Conservation (phyloP, 2,888 invertebrate genomes). For the Globia sparganii region DNA sequence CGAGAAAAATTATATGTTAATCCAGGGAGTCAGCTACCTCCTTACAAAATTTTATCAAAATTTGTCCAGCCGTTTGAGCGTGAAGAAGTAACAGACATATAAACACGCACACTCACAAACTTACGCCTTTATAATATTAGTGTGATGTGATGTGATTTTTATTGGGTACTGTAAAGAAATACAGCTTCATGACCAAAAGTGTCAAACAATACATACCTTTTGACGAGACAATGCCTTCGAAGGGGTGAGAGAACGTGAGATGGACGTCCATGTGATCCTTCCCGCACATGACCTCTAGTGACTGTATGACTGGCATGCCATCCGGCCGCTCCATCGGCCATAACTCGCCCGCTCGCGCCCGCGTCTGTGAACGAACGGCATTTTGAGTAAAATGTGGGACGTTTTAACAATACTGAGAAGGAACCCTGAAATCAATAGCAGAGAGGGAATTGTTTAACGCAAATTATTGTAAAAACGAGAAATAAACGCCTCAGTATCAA, state of each 20-base stretch:
- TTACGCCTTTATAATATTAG: too few species aligned
- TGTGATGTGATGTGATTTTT: too few species aligned
- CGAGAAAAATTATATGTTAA: too few species aligned
- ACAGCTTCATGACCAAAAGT: conserved; percentile 19
- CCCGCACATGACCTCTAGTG: conserved; percentile 98
- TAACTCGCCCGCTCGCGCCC: conserved; percentile 92
- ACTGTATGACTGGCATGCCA: conserved; percentile 97
- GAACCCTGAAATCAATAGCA: background rate
- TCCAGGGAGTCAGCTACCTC: too few species aligned
- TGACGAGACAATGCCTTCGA: conserved; percentile 97
- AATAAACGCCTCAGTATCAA: background rate
- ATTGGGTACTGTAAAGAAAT: background rate
- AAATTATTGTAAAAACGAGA: background rate
- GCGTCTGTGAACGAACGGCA: conserved; percentile 76
- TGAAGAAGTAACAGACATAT: too few species aligned
- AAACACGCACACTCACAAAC: too few species aligned
- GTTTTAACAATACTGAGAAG: conserved; percentile 7
- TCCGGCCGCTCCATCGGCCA: conserved; percentile 97
- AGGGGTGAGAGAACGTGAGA: conserved; percentile 97
- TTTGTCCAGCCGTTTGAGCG: too few species aligned
- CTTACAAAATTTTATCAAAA: too few species aligned
- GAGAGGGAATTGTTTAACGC: background rate
- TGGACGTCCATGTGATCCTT: conserved; percentile 99
- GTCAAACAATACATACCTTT: conserved; percentile 90
- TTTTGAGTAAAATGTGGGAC: conserved; percentile 28